Conservation (phyloP, 2,888 invertebrate species). For the Acleris sparsana region DNA sequence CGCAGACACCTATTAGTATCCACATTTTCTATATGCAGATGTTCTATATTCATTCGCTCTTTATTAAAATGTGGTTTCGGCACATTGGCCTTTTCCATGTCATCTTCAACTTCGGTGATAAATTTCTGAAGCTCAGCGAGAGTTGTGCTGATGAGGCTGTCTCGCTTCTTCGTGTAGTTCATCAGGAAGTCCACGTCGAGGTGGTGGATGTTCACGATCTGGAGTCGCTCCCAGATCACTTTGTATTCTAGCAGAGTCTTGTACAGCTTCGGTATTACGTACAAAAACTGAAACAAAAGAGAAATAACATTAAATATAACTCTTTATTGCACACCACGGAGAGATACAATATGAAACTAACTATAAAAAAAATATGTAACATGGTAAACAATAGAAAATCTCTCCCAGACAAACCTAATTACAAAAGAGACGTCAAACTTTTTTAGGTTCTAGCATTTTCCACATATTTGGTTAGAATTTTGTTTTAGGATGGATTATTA, state of each 20-base stretch:
- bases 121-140: conserved; percentile 80
- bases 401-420: no score
- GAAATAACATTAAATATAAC: conserved; percentile 44
- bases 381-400: no score
- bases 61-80: conserved; percentile 63
- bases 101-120: conserved; percentile 78
- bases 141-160: conserved; percentile 68
- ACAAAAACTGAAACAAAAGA: conserved; percentile 81
- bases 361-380: no score
- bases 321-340: no score
- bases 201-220: conserved; percentile 64
- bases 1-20: conserved; percentile 81
- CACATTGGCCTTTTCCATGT: conserved; percentile 67
- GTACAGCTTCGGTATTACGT: conserved; percentile 83
- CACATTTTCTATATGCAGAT: conserved; percentile 62
- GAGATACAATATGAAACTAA: no score
- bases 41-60: conserved; percentile 66
- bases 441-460: no score
- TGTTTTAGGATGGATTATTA: neutral
- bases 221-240: conserved; percentile 65
- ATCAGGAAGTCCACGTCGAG: conserved; percentile 68
- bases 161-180: conserved; percentile 67
- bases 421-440: no score
- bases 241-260: conserved; percentile 70
- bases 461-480: no score